phyloP scores from a whole-genome alignment of 2,797 vertebrate genomes.

The Delichon dasypus region DNA sequence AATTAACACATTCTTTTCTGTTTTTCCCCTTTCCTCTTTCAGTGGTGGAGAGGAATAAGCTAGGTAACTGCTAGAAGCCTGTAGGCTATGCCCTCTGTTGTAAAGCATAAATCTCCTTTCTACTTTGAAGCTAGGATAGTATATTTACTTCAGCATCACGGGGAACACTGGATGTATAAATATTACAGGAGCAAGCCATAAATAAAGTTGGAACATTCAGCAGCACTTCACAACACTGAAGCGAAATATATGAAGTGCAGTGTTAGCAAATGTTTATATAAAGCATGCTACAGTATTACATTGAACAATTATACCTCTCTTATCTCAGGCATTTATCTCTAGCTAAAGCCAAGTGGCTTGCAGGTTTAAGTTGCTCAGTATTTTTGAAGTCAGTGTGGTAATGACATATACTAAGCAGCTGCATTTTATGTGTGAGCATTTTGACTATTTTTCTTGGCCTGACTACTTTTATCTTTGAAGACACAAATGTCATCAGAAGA shows the following conservation, averaged over 20 bases:
- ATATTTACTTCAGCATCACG: neutral
- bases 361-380: slow-evolving; percentile 42
- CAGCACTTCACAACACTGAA: slow-evolving; percentile 28
- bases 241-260: neutral
- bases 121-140: neutral
- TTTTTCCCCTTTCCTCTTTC: neutral
- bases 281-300: neutral
- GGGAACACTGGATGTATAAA: neutral
- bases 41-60: neutral
- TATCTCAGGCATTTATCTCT: slow-evolving; percentile 35
- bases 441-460: slow-evolving; percentile 7
- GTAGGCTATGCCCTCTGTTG: neutral
- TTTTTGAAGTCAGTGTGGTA: slow-evolving; percentile 46
- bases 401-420: slow-evolving; percentile 46
- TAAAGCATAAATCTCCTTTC: neutral
- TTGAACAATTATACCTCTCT: slow-evolving; percentile 9
- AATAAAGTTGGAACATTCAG: neutral
- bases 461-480: neutral
- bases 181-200: neutral
- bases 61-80: neutral
- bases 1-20: neutral
- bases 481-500: neutral
- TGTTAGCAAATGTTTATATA: slow-evolving; percentile 35
- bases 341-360: slow-evolving; percentile 41
- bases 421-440: neutral